A percentile compares a stretch with the other conserved stretches of the same genome.
phyloP scores from a whole-genome alignment of 2,888 invertebrate genomes.

The Sericinus montela region DNA sequence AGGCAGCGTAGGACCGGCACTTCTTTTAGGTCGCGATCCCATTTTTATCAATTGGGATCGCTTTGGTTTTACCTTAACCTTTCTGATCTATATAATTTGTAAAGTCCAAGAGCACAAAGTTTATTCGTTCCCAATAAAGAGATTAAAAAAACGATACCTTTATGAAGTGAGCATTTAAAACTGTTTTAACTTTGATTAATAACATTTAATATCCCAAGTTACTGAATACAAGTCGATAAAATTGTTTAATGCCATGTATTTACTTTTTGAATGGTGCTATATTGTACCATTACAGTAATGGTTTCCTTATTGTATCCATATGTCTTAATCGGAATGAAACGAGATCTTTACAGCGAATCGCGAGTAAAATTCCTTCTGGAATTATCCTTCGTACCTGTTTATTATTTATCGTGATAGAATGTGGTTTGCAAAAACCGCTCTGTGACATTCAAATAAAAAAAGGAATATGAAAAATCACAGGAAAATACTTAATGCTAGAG shows the following conservation, averaged over 20 bases:
- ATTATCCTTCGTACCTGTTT: background rate
- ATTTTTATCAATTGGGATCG: no score
- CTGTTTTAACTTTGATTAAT: conserved; percentile 5
- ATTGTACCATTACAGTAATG: conserved; percentile 7
- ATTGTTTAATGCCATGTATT: conserved; percentile 1
- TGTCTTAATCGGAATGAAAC: conserved; percentile 15
- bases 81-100: no score
- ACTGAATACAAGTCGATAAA: conserved; percentile 2
- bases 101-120: no score
- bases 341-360: conserved; percentile 2
- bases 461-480: no score
- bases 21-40: no score
- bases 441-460: no score
- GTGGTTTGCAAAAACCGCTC: no score
- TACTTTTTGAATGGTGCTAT: conserved; percentile 1
- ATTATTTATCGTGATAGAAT: background rate
- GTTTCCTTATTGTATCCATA: conserved; percentile 17
- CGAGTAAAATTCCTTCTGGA: background rate
- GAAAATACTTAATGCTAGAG: no score
- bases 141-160: background rate
- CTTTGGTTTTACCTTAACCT: no score
- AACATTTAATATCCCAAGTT: conserved; percentile 1
- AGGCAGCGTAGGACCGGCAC: no score
- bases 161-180: conserved; percentile 1
- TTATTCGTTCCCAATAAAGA: no score